Evolutionary conservation across 2,888 invertebrate species (phyloP).

Genomic region (Alsophila aescularia): DNA sequence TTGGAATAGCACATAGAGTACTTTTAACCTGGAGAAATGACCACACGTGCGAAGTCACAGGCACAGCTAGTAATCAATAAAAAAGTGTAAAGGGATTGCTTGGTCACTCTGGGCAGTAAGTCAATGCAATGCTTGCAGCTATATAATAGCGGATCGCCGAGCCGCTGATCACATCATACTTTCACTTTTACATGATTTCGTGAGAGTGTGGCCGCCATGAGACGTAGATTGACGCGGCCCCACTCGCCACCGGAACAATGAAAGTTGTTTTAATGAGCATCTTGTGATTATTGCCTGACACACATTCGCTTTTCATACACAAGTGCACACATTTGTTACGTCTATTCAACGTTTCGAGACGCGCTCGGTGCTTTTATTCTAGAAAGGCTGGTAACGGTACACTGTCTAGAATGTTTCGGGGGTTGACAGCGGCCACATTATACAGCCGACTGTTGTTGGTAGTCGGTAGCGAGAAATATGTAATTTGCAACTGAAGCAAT

Average conservation of each 20-base stretch:
- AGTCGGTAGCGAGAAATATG: slow-evolving; percentile 9
- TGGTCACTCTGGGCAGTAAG: background rate
- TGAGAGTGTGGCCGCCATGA: slow-evolving; percentile 60
- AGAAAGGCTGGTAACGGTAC: slow-evolving; percentile 26
- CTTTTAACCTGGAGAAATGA: too few relatives aligned
- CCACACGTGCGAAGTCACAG: too few relatives aligned
- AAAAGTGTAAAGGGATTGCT: background rate
- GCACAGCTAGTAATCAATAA: too few relatives aligned
- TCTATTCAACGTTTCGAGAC: slow-evolving; percentile 23
- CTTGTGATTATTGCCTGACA: slow-evolving; percentile 48
- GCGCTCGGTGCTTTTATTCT: slow-evolving; percentile 24
- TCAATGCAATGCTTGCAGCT: slow-evolving; percentile 34
- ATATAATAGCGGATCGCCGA: slow-evolving; percentile 42
- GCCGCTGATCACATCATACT: slow-evolving; percentile 73
- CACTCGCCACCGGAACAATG: slow-evolving; percentile 69
- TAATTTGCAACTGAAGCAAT: slow-evolving; percentile 20
- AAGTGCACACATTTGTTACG: slow-evolving; percentile 27
- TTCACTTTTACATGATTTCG: slow-evolving; percentile 80
- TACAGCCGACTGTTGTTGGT: background rate
- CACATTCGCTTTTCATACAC: slow-evolving; percentile 41
- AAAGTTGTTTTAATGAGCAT: slow-evolving; percentile 68
- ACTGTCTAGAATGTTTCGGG: slow-evolving; percentile 13
- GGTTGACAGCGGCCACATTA: slow-evolving; percentile 10
- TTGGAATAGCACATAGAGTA: too few relatives aligned
- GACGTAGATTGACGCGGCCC: slow-evolving; percentile 51